Evolutionary conservation across 1,140 invertebrate genomes (phyloP).

Genomic region (Ceratina calcarata): DNA sequence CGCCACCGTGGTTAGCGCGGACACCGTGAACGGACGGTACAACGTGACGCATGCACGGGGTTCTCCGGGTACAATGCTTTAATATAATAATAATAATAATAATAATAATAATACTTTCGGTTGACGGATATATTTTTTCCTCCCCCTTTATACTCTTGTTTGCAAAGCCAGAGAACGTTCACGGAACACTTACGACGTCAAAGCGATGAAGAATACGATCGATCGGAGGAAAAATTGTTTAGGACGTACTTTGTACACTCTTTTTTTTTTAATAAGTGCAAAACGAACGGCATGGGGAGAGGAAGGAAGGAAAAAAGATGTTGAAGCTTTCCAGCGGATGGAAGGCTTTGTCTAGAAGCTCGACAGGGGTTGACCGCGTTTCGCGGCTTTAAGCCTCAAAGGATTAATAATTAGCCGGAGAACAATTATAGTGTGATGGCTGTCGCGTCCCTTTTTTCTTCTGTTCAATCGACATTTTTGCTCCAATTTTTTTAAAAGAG

Average conservation of each 20-base stretch:
- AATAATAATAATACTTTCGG: background rate
- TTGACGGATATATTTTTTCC: background rate
- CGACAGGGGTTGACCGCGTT: constrained; percentile 22
- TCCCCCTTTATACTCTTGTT: background rate
- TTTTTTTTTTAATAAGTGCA: background rate
- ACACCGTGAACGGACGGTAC: constrained; percentile 26
- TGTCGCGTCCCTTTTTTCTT: background rate
- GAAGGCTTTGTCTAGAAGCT: background rate
- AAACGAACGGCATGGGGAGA: background rate
- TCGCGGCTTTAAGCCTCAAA: constrained; percentile 12
- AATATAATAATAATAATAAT: background rate
- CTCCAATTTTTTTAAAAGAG: background rate
- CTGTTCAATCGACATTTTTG: background rate
- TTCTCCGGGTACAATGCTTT: background rate
- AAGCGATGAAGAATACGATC: constrained; percentile 6
- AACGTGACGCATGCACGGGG: background rate
- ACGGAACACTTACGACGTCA: background rate
- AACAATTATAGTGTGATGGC: constrained; percentile 13
- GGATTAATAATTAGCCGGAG: constrained; percentile 23
- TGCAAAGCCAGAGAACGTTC: background rate
- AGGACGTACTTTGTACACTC: background rate
- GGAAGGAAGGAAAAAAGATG: background rate
- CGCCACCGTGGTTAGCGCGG: constrained; percentile 34
- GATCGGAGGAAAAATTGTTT: constrained; percentile 11
- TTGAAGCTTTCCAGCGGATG: background rate